These are phyloP conservation scores for Panthera leo DNA, from an alignment of 2,113 vertebrate species.

Conservation along the genomic window DNA sequence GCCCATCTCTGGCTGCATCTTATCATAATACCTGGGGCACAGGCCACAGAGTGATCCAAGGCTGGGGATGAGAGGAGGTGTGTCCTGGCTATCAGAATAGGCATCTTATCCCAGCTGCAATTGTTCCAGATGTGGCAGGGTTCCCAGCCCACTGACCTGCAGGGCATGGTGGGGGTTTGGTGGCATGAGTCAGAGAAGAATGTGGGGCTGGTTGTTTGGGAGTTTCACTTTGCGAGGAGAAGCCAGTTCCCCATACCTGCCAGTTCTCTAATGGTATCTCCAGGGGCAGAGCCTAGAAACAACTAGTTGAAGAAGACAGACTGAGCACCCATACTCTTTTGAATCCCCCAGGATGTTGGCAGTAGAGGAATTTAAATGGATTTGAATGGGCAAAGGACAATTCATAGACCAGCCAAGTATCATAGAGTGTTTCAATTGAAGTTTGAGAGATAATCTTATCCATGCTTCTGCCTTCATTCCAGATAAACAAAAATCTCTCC, in stretches of 20 bases:
- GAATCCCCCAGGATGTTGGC: neutral
- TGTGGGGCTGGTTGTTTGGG: slow-evolving; percentile 53
- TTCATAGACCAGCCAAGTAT: neutral
- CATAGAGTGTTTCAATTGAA: neutral
- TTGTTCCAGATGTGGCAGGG: slow-evolving; percentile 50
- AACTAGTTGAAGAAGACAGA: slow-evolving; percentile 17
- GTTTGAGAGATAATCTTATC: neutral
- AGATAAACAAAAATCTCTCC: neutral
- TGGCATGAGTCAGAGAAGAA: slow-evolving; percentile 74
- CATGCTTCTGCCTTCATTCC: neutral
- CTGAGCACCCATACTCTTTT: neutral
- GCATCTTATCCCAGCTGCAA: slow-evolving; percentile 55
- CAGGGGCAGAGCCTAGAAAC: neutral
- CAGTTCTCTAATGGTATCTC: slow-evolving; percentile 35
- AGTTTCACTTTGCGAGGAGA: slow-evolving; percentile 67
- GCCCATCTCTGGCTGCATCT: slow-evolving; percentile 17
- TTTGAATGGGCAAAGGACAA: neutral
- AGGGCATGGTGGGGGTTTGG: slow-evolving; percentile 55
- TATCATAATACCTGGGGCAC: neutral
- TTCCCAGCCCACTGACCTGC: slow-evolving; percentile 63
- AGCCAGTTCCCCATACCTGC: slow-evolving; percentile 29
- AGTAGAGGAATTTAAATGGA: neutral
- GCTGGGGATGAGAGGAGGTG: neutral
- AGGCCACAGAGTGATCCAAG: slow-evolving; percentile 42
- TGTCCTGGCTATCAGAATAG: slow-evolving; percentile 48